Conservation (phyloP, 2,113 vertebrate genomes). For the Bos javanicus region DNA sequence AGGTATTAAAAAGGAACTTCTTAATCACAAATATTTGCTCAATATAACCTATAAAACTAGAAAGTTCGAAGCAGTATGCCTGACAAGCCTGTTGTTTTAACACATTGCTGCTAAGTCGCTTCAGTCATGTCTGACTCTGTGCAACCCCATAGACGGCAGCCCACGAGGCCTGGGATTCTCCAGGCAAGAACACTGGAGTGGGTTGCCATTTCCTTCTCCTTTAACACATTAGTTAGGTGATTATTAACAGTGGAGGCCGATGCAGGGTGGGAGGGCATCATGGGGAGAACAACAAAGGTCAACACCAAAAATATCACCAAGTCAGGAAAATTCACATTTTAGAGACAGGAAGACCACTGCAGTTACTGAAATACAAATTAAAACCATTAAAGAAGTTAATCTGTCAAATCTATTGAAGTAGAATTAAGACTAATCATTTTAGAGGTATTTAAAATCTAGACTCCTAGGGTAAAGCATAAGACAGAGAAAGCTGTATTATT, state of each 20-base stretch:
- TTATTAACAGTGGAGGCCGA: fast-evolving
- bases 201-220: no score
- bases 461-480: not conserved
- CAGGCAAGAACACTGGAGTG: no score
- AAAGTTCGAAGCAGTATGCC: conserved; percentile 11
- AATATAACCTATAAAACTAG: conserved; percentile 52
- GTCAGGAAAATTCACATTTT: conserved; percentile 14
- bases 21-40: conserved; percentile 64
- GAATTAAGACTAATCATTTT: not conserved
- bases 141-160: no score
- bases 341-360: not conserved
- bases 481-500: not conserved
- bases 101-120: no score
- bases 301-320: not conserved
- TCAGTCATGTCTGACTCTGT: no score
- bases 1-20: conserved; percentile 57
- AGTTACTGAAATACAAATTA: not conserved
- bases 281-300: not conserved
- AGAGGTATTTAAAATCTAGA: not conserved
- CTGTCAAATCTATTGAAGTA: not conserved
- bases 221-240: not conserved
- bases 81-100: conserved; percentile 1
- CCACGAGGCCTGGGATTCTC: no score
- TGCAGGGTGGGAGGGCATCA: no score
- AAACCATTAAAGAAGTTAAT: not conserved